phyloP scores from a whole-genome alignment of 2,113 vertebrate species.

The Nerophis lumbriciformis region DNA sequence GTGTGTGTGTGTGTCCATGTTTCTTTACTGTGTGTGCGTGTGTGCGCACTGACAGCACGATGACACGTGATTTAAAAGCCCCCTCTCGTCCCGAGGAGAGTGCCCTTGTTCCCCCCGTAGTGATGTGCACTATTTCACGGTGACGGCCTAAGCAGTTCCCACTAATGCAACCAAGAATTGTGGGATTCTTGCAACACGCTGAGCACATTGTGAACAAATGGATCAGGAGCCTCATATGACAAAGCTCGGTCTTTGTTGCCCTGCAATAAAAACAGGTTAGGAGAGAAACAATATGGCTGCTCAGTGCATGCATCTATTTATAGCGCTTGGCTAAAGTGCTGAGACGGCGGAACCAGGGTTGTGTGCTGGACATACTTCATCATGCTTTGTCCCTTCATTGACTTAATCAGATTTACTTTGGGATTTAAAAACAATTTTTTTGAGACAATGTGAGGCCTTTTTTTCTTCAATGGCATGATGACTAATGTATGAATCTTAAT shows the following conservation, averaged over 20 bases:
- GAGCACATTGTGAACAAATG: constrained; percentile 12
- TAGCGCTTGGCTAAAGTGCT: constrained; percentile 43
- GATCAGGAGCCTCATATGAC: constrained; percentile 20
- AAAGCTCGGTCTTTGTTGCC: constrained; percentile 4
- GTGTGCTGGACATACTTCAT: constrained; percentile 24
- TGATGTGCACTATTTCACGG: constrained; percentile 43
- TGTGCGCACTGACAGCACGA: constrained; percentile 1
- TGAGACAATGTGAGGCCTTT: too few species aligned
- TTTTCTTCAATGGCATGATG: too few species aligned
- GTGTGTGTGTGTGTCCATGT: background rate
- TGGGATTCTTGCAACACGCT: background rate
- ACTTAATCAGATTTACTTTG: too few species aligned
- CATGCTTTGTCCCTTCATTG: background rate
- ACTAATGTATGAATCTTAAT: too few species aligned
- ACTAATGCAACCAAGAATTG: constrained; percentile 26
- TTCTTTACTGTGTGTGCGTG: background rate
- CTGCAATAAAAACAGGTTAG: constrained; percentile 12
- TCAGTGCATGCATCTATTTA: constrained; percentile 37
- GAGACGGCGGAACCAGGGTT: constrained; percentile 34
- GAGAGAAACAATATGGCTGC: constrained; percentile 6
- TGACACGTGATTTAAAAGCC: constrained; percentile 47
- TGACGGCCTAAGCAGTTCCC: constrained; percentile 44
- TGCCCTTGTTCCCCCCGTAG: constrained; percentile 42
- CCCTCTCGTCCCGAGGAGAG: constrained; percentile 24
- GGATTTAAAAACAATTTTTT: too few species aligned